Conservation (phyloP, 2,113 vertebrate species). For the Passer montanus region DNA sequence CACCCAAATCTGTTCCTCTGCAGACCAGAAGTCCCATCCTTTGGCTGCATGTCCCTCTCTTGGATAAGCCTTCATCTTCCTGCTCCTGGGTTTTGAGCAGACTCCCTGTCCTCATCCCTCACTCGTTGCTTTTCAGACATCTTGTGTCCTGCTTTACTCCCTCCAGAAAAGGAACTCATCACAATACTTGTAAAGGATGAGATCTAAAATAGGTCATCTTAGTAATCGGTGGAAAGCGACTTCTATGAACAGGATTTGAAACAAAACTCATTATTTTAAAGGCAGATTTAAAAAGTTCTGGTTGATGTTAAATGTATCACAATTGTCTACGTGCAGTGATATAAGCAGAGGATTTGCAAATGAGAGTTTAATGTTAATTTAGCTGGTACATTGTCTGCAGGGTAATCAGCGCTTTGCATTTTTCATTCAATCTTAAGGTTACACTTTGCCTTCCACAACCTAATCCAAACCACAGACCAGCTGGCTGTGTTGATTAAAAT, state of each 20-base stretch:
- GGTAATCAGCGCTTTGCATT: slow-evolving; percentile 13
- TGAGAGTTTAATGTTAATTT: slow-evolving; percentile 35
- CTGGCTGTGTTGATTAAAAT: slow-evolving; percentile 57
- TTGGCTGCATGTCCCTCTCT: background rate
- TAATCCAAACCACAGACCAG: slow-evolving; percentile 42
- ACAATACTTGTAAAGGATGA: background rate
- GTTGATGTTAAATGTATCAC: background rate
- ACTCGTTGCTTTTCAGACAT: background rate
- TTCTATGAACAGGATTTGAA: background rate
- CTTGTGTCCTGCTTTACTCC: background rate
- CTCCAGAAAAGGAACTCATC: background rate
- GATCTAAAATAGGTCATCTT: slow-evolving; percentile 20
- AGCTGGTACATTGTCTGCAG: background rate
- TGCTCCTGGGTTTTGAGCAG: background rate
- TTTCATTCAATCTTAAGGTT: slow-evolving; percentile 43
- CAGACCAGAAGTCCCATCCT: background rate
- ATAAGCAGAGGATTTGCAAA: slow-evolving; percentile 12
- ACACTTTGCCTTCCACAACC: slow-evolving; percentile 23
- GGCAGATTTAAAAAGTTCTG: background rate
- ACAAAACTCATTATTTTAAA: background rate
- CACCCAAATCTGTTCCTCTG: background rate
- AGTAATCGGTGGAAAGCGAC: background rate
- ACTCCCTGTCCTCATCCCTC: background rate
- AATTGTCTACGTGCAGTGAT: background rate
- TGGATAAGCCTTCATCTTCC: background rate